Base-by-base conservation (phyloP, 2,888 invertebrate genomes). In the Eurois occulta region DNA sequence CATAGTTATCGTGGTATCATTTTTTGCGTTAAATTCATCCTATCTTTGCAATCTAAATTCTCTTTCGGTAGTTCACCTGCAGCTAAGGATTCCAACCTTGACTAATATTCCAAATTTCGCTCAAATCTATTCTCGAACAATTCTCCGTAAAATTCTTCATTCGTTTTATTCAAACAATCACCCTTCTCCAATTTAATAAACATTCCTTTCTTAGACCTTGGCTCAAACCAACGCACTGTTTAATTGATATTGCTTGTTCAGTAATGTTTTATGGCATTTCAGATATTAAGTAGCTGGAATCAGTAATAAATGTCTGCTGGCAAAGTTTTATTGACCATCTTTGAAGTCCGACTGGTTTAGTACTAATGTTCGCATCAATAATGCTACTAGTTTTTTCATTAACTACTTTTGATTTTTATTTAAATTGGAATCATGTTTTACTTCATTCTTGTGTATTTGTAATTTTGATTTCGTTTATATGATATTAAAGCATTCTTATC, bases 241-340 rank as follows among this genome's bases (percentile, higher is more conserved):
- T 89, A 86, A 87, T 91, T 90, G 83, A 77, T 85, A 85, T 79
- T 88, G 75, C 80, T 80, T 75, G 85, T 83, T 78, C 78, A 74
- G 76, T 64, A 77, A 83, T 79, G 70, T 86, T 88, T 86, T 86
- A 89, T 82, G 75, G 79, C 74, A 79, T 83, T 83, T 84, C 75
- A 80, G 80, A 81, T 85, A 83, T 86, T 82, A 86, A 88, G 80
- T 86, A 88, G 86, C 87, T 79, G 75, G 71, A 78, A 80, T 83
- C 72, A 75, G 86, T 83, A 77, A 85, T 88, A 89, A 89, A 88
- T 80, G 87, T 88, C 80, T 78, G 60, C 38, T 84, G 78, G 73
- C 78, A 78, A 83, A 85, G 79, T 90, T 89, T 91, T 87, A 88
- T 86, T 80, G 81, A 72, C 70, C 71, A 77, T 86, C 70, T 88